Evolutionary conservation across 2,888 invertebrate species (phyloP), one percentile per base, ranked within the genome.

Genomic region (Clivina fossor): DNA sequence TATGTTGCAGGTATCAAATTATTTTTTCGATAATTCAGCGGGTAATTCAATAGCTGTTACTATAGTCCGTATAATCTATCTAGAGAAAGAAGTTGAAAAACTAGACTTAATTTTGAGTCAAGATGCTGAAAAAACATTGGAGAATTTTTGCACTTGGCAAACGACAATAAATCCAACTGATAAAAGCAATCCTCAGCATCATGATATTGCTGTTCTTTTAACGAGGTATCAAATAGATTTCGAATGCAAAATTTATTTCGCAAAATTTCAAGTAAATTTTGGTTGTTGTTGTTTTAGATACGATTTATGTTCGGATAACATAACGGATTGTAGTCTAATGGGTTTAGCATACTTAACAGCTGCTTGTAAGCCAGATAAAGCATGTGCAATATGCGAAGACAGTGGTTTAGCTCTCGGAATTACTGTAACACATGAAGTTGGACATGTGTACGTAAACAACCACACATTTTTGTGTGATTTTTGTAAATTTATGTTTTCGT

Each of bases 371-470:
- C 76, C 78, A 9, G 70, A 80, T 59, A 74, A 80, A 59, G 79
- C 81, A 54, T 85, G 85, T 69, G 82, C 80, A 61, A 81, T 86
- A 66, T 84, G 84, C 66, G 84, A 85, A 69, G 85, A 86, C 71
- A 79, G 78, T 44, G 86, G 85, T 1, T 74, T 86, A 37, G 75
- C 80, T 9, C 70, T 85, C 46, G 83, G 82, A 24, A 80, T 81
- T 62, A 82, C 83, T 2, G 78, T 84, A 35, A 79, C 85, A 7
- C 86, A 86, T 66, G 85, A 86, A 71, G 71, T 86, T 59, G 85
- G 85, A 37, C 86, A 86, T 71, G 81, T 84, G 84, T 85, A 73
- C 76, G 81, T 72, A n/a, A n/a, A n/a, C n/a, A n/a, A n/a, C n/a
- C n/a, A n/a, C n/a, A n/a, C n/a, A n/a, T n/a, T n/a, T n/a, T n/a